phyloP scores from a whole-genome alignment of 2,797 vertebrate genomes.

The Sciurus carolinensis region DNA sequence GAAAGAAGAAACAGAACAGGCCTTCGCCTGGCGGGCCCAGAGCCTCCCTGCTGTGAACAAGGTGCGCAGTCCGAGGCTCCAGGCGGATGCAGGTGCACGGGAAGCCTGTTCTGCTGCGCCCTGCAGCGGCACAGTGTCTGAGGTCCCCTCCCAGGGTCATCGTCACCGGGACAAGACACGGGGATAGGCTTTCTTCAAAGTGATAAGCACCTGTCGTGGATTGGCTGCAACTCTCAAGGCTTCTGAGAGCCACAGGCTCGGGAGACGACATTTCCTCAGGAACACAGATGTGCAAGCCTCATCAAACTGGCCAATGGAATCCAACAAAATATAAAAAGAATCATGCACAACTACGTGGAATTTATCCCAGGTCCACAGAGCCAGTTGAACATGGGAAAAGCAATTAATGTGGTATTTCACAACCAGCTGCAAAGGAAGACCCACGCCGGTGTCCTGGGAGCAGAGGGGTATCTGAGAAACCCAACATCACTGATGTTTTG shows the following conservation, averaged over 20 bases:
- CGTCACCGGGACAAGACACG: neutral
- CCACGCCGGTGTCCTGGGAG: too few species aligned
- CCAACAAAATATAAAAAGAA: too few species aligned
- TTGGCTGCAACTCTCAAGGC: rapidly evolving
- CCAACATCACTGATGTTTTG: neutral
- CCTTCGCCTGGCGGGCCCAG: rapidly evolving
- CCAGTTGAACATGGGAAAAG: neutral
- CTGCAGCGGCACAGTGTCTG: neutral
- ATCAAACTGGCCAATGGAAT: neutral
- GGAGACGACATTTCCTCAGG: neutral
- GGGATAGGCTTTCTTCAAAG: neutral
- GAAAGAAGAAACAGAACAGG: rapidly evolving
- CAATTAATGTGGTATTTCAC: neutral
- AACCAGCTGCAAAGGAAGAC: neutral
- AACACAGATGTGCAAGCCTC: neutral
- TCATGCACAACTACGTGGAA: neutral
- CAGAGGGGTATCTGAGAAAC: neutral
- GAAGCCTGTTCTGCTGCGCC: neutral
- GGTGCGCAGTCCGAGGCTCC: rapidly evolving
- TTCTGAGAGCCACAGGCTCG: neutral
- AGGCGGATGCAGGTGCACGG: neutral
- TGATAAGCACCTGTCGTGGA: rapidly evolving
- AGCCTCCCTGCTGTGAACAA: too few species aligned
- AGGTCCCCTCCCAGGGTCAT: neutral
- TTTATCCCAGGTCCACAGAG: too few species aligned